Evolutionary conservation across 1,140 invertebrate species (phyloP).

Genomic region (Wiebesia pumilae): DNA sequence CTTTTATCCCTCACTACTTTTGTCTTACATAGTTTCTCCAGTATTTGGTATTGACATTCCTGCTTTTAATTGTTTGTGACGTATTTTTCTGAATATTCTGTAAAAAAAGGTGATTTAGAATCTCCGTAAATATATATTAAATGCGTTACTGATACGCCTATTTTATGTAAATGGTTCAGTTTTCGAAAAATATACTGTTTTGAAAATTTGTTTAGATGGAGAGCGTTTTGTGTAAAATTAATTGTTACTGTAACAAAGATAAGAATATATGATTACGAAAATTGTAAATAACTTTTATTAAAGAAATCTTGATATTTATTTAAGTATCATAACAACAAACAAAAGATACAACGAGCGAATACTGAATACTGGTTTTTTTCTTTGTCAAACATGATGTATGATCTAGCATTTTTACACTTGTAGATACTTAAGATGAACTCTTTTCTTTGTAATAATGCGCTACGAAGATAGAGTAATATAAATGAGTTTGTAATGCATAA

Average conservation of each 20-base stretch:
- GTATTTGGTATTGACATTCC: slow-evolving; percentile 38
- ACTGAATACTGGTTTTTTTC: slow-evolving; percentile 32
- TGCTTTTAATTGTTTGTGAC: neutral
- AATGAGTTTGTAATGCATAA: slow-evolving; percentile 25
- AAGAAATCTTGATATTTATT: neutral
- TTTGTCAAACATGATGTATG: slow-evolving; percentile 16
- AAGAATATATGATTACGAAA: neutral
- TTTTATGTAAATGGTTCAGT: neutral
- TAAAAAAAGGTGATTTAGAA: neutral
- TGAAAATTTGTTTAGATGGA: neutral
- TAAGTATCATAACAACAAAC: neutral
- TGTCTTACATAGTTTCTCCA: slow-evolving; percentile 27
- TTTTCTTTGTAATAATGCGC: slow-evolving; percentile 15
- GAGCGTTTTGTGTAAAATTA: neutral
- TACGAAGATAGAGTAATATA: slow-evolving; percentile 6
- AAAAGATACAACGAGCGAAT: slow-evolving; percentile 16
- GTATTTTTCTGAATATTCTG: slow-evolving; percentile 29
- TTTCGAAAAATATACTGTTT: neutral
- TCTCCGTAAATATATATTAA: neutral
- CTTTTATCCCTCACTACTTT: slow-evolving; percentile 18
- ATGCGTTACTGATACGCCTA: neutral
- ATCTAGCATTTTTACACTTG: slow-evolving; percentile 27
- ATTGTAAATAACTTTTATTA: neutral
- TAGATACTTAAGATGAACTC: slow-evolving; percentile 24
- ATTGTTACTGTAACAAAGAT: neutral